Conservation (phyloP, 2,888 invertebrate species). For the Neoascia interrupta region DNA sequence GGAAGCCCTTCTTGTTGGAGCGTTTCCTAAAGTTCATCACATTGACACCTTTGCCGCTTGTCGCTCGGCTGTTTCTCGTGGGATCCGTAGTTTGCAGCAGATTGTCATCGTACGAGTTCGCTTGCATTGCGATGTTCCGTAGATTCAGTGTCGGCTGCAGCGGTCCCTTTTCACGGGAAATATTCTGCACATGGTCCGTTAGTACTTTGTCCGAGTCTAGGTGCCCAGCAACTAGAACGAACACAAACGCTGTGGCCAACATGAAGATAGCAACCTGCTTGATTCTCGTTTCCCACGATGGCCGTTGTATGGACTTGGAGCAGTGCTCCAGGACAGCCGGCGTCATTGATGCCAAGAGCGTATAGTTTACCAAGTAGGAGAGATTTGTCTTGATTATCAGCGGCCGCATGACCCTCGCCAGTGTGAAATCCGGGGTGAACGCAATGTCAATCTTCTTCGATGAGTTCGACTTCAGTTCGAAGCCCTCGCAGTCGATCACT, state of each 20-base stretch:
- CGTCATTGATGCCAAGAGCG: slow-evolving; percentile 84
- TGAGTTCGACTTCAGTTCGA: slow-evolving; percentile 86
- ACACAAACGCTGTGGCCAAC: slow-evolving; percentile 83
- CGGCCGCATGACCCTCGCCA: slow-evolving; percentile 85
- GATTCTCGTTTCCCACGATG: slow-evolving; percentile 87
- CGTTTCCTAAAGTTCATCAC: slow-evolving; percentile 39
- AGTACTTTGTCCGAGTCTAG: slow-evolving; percentile 87
- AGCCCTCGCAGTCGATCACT: slow-evolving; percentile 87
- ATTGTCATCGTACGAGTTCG: slow-evolving; percentile 44
- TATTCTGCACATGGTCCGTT: slow-evolving; percentile 79
- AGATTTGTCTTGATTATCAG: slow-evolving; percentile 84
- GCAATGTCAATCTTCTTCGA: slow-evolving; percentile 90
- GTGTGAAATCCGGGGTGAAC: slow-evolving; percentile 93
- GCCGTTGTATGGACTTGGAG: slow-evolving; percentile 85
- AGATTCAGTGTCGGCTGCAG: slow-evolving; percentile 84
- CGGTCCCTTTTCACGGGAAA: slow-evolving; percentile 80
- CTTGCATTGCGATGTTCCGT: slow-evolving; percentile 78
- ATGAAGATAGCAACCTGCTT: slow-evolving; percentile 84
- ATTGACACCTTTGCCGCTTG: slow-evolving; percentile 14
- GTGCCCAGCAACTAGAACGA: slow-evolving; percentile 85
- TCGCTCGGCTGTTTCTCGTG: slow-evolving; percentile 18
- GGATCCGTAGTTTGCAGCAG: slow-evolving; percentile 11
- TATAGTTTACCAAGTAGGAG: slow-evolving; percentile 83
- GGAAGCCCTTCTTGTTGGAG: slow-evolving; percentile 38
- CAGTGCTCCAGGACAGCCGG: slow-evolving; percentile 85